Evolutionary conservation across 2,888 invertebrate species (phyloP).

Genomic region (Pseudococcus viburni): DNA sequence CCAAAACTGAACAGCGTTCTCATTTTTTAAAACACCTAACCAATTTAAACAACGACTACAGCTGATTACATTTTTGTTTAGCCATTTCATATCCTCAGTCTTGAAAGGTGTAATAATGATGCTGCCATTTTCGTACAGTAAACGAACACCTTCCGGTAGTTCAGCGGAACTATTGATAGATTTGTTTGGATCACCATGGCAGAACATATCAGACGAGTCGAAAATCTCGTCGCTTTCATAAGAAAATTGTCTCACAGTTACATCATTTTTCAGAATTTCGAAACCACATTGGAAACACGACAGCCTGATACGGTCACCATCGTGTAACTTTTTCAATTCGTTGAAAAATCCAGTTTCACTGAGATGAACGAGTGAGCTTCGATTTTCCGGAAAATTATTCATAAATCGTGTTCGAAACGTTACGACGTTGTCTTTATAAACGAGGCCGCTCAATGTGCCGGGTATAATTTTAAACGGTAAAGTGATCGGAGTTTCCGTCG

Average conservation of each 20-base stretch:
- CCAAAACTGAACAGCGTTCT: conserved; percentile 45
- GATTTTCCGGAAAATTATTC: background rate
- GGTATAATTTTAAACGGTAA: conserved; percentile 30
- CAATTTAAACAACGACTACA: conserved; percentile 46
- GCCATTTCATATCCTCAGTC: background rate
- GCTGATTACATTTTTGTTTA: background rate
- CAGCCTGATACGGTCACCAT: background rate
- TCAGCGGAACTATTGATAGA: background rate
- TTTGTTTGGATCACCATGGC: conserved; percentile 15
- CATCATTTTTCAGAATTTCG: background rate
- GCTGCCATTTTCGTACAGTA: conserved; percentile 52
- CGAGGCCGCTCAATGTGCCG: conserved; percentile 35
- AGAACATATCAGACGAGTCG: conserved; percentile 57
- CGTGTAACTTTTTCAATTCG: background rate
- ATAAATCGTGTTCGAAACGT: conserved; percentile 49
- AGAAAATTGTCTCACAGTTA: background rate
- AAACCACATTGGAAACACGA: conserved; percentile 18
- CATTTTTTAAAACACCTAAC: conserved; percentile 33
- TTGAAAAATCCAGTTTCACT: background rate
- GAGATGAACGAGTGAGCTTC: background rate
- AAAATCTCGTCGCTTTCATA: background rate
- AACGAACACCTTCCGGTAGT: background rate
- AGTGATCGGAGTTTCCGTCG: background rate
- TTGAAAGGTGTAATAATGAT: conserved; percentile 7
- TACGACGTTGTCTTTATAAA: conserved; percentile 6